A percentile compares a stretch with the other conserved stretches of the same genome.
Conservation (phyloP, 1,140 invertebrate genomes). For the Macrotrachela quadricornifera region DNA sequence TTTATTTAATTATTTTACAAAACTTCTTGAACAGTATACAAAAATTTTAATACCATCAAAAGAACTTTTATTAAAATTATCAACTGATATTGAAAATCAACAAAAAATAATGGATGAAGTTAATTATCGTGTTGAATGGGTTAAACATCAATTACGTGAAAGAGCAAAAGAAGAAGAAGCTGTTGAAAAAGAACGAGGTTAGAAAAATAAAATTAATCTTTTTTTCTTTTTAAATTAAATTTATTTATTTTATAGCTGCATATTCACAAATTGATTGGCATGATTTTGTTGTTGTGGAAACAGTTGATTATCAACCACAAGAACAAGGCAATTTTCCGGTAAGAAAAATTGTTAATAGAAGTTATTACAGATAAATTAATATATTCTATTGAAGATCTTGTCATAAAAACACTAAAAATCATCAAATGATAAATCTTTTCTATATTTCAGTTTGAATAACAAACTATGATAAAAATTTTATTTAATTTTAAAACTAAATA, state of each 20-base stretch:
- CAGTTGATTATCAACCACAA: slow-evolving; percentile 89
- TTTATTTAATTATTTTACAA: slow-evolving; percentile 93
- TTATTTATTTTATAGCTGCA: slow-evolving; percentile 40
- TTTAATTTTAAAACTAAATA: no score
- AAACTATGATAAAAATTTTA: no score
- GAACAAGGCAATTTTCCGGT: slow-evolving; percentile 52
- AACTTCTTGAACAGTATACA: slow-evolving; percentile 90
- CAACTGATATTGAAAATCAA: slow-evolving; percentile 49
- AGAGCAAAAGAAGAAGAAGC: slow-evolving; percentile 75
- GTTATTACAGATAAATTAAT: background rate
- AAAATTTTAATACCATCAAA: slow-evolving; percentile 82
- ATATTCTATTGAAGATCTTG: background rate
- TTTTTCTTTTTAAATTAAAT: background rate
- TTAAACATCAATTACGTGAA: slow-evolving; percentile 73
- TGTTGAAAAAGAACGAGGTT: slow-evolving; percentile 66
- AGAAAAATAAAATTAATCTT: slow-evolving; percentile 8
- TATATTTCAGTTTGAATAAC: background rate
- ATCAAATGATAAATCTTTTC: no score
- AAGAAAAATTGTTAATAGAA: background rate
- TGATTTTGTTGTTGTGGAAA: slow-evolving; percentile 98
- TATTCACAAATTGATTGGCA: slow-evolving; percentile 99
- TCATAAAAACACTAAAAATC: background rate
- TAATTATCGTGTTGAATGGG: slow-evolving; percentile 82
- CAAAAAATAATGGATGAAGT: slow-evolving; percentile 63
- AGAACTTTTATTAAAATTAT: slow-evolving; percentile 56